Conservation (phyloP, 2,888 invertebrate species). For the Sarcophaga carnaria region DNA sequence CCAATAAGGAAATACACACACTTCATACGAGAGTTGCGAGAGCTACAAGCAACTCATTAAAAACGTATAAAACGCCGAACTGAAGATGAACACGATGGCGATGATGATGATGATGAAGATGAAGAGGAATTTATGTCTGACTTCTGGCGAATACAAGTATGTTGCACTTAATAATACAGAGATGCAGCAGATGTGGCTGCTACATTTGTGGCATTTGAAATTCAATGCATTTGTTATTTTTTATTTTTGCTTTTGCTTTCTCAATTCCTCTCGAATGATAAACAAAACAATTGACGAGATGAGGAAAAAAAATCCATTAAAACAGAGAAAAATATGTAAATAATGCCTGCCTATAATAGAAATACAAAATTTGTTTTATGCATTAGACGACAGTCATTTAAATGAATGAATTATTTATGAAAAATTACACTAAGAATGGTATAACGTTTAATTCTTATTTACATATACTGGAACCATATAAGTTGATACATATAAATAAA, state of each 20-base stretch:
- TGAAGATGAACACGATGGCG: neutral
- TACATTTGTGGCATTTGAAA: slow-evolving; percentile 44
- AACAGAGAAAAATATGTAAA: neutral
- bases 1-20: slow-evolving; percentile 60
- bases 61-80: slow-evolving; percentile 27
- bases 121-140: neutral
- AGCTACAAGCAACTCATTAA: slow-evolving; percentile 38
- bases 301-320: slow-evolving; percentile 4
- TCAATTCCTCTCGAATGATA: slow-evolving; percentile 13
- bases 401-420: too few species aligned
- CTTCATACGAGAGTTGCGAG: slow-evolving; percentile 9
- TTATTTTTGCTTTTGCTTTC: slow-evolving; percentile 19
- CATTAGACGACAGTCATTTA: neutral
- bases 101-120: neutral
- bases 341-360: slow-evolving; percentile 6
- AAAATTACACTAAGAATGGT: too few species aligned
- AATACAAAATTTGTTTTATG: neutral
- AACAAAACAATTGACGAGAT: slow-evolving; percentile 34
- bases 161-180: slow-evolving; percentile 24
- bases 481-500: too few species aligned
- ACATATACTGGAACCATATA: too few species aligned
- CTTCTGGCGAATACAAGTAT: neutral
- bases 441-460: too few species aligned
- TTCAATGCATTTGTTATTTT: slow-evolving; percentile 9
- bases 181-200: slow-evolving; percentile 5